Evolutionary conservation across 1,140 invertebrate species (phyloP).

Genomic region (Caenorhabditis elegans): DNA sequence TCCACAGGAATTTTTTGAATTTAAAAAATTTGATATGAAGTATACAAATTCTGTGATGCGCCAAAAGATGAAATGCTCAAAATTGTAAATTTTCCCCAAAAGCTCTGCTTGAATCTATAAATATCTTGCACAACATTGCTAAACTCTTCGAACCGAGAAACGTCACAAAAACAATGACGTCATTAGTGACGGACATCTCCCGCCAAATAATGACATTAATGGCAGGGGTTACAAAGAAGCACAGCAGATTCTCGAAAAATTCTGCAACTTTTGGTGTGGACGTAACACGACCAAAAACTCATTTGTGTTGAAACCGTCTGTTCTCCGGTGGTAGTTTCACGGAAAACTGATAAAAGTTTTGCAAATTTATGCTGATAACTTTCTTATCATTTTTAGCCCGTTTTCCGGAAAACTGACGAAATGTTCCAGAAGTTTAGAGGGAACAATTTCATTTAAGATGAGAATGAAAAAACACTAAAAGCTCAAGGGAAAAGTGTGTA

Average conservation of each 20-base stretch:
- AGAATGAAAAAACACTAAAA: background rate
- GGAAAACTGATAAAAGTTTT: constrained; percentile 8
- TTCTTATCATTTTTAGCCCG: no score
- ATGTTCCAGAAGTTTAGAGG: background rate
- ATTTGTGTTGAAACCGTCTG: background rate
- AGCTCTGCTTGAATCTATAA: no score
- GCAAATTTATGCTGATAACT: no score
- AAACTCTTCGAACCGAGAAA: no score
- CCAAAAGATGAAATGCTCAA: no score
- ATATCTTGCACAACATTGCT: no score
- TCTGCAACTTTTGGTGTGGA: background rate
- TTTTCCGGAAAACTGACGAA: constrained; percentile 5
- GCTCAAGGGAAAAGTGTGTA: background rate
- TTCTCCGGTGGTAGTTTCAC: background rate
- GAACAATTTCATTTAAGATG: background rate
- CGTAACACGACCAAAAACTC: constrained; percentile 30
- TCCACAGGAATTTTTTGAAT: no score
- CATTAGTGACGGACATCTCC: background rate
- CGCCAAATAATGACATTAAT: background rate
- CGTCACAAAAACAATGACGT: constrained; percentile 19
- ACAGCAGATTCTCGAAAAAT: background rate
- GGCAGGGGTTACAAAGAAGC: no score
- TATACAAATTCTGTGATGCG: no score
- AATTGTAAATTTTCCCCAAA: no score
- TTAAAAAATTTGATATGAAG: no score